Percentiles rank a stretch among this genome's conserved stretches.
Evolutionary conservation across 2,888 invertebrate genomes (phyloP).

Genomic region (Atrina japonica): DNA sequence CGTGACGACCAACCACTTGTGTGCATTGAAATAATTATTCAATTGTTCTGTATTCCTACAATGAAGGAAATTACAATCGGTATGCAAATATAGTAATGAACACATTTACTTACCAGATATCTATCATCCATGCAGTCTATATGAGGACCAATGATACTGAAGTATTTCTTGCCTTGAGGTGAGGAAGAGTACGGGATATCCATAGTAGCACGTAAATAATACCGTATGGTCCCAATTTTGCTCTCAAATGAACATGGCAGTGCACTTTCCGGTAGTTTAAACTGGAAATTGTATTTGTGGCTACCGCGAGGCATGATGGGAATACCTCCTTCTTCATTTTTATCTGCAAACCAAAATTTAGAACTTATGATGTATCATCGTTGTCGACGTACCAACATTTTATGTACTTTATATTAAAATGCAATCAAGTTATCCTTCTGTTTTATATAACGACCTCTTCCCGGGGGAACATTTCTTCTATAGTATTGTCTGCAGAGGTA

Average conservation of each 20-base stretch:
- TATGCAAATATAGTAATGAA: too few species aligned
- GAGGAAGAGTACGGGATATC: conserved; percentile 90
- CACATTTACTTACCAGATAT: conserved; percentile 85
- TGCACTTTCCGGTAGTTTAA: conserved; percentile 87
- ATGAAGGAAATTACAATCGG: too few species aligned
- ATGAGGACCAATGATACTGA: conserved; percentile 89
- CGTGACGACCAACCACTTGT: too few species aligned
- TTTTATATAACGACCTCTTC: too few species aligned
- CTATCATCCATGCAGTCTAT: conserved; percentile 91
- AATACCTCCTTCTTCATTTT: conserved; percentile 71
- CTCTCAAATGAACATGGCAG: conserved; percentile 90
- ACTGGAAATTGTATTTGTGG: conserved; percentile 87
- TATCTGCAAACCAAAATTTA: conserved; percentile 62
- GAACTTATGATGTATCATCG: neutral
- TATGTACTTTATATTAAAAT: too few species aligned
- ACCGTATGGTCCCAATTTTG: conserved; percentile 87
- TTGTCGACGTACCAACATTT: neutral
- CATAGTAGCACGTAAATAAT: conserved; percentile 84
- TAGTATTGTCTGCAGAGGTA: too few species aligned
- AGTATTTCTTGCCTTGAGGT: conserved; percentile 90
- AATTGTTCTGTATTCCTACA: too few species aligned
- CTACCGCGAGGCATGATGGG: conserved; percentile 87
- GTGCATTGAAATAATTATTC: too few species aligned
- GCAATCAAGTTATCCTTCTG: too few species aligned
- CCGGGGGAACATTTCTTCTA: too few species aligned